Percentiles rank a stretch among this genome's conserved stretches.
phyloP scores from a whole-genome alignment of 2,888 invertebrate genomes.

The Hirudinaria manillensis region DNA sequence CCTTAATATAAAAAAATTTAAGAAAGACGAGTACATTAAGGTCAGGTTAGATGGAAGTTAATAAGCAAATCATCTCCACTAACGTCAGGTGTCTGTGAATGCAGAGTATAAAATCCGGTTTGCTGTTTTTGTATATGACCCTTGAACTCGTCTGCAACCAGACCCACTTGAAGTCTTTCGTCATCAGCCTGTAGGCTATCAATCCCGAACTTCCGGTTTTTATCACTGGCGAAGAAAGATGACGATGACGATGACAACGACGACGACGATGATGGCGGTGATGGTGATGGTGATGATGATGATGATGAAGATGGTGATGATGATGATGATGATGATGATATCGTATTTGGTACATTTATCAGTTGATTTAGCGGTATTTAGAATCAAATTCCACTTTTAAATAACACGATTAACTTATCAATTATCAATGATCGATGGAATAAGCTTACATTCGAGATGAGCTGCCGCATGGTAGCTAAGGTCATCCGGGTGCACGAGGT shows the following conservation, averaged over 20 bases:
- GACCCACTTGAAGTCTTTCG: slow-evolving; percentile 83
- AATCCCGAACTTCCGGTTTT: slow-evolving; percentile 98
- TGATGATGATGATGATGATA: too few species aligned
- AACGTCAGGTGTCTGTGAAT: slow-evolving; percentile 96
- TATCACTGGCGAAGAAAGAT: slow-evolving; percentile 74
- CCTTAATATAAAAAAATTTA: too few species aligned
- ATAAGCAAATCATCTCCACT: slow-evolving; percentile 57
- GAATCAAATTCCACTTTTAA: too few species aligned
- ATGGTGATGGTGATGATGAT: too few species aligned
- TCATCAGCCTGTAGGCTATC: slow-evolving; percentile 95
- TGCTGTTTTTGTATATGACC: slow-evolving; percentile 96
- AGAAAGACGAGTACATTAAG: too few species aligned
- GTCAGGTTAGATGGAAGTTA: too few species aligned
- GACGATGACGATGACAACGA: too few species aligned
- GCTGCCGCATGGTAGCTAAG: slow-evolving; percentile 94
- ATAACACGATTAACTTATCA: background rate
- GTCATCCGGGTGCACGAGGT: slow-evolving; percentile 94
- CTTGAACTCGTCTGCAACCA: slow-evolving; percentile 96
- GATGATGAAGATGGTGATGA: too few species aligned
- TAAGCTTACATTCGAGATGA: slow-evolving; percentile 81
- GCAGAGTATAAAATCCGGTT: slow-evolving; percentile 97
- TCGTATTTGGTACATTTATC: too few species aligned
- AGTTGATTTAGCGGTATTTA: too few species aligned
- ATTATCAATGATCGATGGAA: background rate
- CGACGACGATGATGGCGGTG: too few species aligned